Conservation (phyloP, 2,797 vertebrate species). For the Coilia nasus region DNA sequence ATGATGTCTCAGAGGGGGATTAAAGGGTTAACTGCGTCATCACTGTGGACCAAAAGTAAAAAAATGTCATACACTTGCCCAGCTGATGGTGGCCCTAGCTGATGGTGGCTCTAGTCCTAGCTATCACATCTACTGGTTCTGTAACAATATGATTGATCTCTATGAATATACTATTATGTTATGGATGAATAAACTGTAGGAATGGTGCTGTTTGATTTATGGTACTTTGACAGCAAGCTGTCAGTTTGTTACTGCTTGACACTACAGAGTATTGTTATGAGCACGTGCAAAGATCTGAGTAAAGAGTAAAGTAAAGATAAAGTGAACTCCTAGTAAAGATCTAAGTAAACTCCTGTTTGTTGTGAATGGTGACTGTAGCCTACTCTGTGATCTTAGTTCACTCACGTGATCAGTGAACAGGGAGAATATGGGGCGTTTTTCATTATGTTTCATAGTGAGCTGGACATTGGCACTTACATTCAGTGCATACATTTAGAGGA, state of each 20-base stretch:
- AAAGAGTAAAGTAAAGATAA: too few relatives aligned
- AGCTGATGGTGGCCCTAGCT: slow-evolving; percentile 4
- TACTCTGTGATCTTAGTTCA: background rate
- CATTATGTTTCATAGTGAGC: background rate
- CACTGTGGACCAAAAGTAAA: slow-evolving; percentile 51
- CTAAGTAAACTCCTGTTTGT: background rate
- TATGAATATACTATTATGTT: background rate
- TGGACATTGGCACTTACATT: background rate
- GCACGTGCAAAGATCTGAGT: background rate
- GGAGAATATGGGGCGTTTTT: background rate
- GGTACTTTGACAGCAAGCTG: background rate
- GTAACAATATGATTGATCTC: background rate
- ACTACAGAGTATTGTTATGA: background rate
- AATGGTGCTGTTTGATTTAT: background rate
- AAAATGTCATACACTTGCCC: slow-evolving; percentile 25
- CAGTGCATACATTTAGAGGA: background rate
- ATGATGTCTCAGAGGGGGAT: slow-evolving; percentile 12
- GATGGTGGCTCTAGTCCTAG: background rate
- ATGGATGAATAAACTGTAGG: background rate
- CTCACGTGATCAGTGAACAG: background rate
- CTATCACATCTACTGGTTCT: background rate
- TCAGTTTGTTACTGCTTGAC: background rate
- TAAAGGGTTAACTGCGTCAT: slow-evolving; percentile 28
- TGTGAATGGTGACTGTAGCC: background rate
- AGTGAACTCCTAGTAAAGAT: too few relatives aligned